phyloP scores from a whole-genome alignment of 2,888 invertebrate species.

The Paralinhomoeus sp. region DNA sequence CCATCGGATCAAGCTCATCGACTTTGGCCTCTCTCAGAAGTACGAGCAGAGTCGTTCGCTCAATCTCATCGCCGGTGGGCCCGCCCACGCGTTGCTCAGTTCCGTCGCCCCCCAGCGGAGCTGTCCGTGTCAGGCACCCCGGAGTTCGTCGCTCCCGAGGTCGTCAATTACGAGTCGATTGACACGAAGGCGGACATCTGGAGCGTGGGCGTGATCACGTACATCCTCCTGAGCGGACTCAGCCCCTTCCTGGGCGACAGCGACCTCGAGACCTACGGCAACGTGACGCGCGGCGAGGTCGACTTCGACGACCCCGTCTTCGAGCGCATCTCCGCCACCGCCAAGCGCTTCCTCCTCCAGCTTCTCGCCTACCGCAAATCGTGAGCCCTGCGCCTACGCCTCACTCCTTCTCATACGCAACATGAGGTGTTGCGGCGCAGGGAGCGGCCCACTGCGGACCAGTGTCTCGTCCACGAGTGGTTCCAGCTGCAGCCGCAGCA shows the following conservation, averaged over 20 bases:
- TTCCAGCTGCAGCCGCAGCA: conserved; percentile 18
- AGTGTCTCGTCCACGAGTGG: conserved; percentile 39
- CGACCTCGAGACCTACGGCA: conserved; percentile 93
- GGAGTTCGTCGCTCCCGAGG: conserved; percentile 32
- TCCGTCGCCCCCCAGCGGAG: too few species aligned
- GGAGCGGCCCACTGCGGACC: conserved; percentile 34
- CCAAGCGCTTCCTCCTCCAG: conserved; percentile 79
- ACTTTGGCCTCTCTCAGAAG: conserved; percentile 30
- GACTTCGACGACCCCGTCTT: conserved; percentile 95
- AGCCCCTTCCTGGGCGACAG: conserved; percentile 97
- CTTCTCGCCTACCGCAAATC: conserved; percentile 70
- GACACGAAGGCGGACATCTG: conserved; percentile 31
- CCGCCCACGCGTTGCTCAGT: too few species aligned
- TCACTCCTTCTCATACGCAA: conserved; percentile 9
- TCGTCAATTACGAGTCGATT: conserved; percentile 29
- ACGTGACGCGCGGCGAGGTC: conserved; percentile 84
- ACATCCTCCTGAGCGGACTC: conserved; percentile 52
- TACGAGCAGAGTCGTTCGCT: conserved; percentile 27
- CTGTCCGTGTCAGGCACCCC: too few species aligned
- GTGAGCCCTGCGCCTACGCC: too few species aligned
- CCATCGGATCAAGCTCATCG: conserved; percentile 29
- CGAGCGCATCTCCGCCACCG: conserved; percentile 70
- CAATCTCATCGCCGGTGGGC: too few species aligned
- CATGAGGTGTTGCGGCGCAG: conserved; percentile 11
- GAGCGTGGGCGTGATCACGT: conserved; percentile 31